Evolutionary conservation across 1,140 invertebrate genomes (phyloP).

Genomic region (Nasonia longicornis): DNA sequence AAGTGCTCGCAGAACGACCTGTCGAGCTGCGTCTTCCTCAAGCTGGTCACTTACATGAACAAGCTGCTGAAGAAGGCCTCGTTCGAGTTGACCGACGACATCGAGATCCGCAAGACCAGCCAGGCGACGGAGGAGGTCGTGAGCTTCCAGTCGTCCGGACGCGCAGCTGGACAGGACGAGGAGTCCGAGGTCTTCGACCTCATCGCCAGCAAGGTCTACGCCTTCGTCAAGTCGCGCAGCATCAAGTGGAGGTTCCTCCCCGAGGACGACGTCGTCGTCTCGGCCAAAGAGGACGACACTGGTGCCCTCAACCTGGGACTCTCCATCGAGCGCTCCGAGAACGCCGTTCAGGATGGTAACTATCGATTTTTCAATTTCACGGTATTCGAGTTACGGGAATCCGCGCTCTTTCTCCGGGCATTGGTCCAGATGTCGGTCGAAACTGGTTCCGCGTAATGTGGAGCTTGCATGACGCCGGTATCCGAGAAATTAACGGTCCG

Average conservation of each 20-base stretch:
- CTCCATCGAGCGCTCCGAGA: slow-evolving; percentile 75
- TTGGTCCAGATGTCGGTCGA: not conserved
- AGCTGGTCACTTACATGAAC: slow-evolving; percentile 84
- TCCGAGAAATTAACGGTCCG: slow-evolving; percentile 4
- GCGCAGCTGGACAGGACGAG: slow-evolving; percentile 64
- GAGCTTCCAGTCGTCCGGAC: slow-evolving; percentile 60
- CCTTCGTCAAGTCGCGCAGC: slow-evolving; percentile 78
- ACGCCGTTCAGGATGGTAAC: slow-evolving; percentile 64
- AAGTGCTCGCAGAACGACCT: slow-evolving; percentile 82
- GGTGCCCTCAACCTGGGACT: slow-evolving; percentile 80
- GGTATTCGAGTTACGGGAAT: not conserved
- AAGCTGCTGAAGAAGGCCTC: slow-evolving; percentile 82
- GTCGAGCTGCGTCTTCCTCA: slow-evolving; percentile 83
- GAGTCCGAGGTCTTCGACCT: slow-evolving; percentile 79
- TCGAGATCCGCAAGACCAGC: slow-evolving; percentile 82
- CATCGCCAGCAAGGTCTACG: slow-evolving; percentile 79
- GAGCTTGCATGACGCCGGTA: not conserved
- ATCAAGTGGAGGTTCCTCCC: slow-evolving; percentile 73
- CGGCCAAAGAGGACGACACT: slow-evolving; percentile 76
- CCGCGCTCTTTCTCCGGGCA: not conserved
- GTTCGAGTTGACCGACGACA: slow-evolving; percentile 79
- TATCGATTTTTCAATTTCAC: not conserved
- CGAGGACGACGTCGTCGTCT: slow-evolving; percentile 81
- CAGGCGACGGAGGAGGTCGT: slow-evolving; percentile 63
- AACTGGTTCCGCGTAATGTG: not conserved